Conservation (phyloP, 2,113 vertebrate genomes). For the Sebastes schlegelii region DNA sequence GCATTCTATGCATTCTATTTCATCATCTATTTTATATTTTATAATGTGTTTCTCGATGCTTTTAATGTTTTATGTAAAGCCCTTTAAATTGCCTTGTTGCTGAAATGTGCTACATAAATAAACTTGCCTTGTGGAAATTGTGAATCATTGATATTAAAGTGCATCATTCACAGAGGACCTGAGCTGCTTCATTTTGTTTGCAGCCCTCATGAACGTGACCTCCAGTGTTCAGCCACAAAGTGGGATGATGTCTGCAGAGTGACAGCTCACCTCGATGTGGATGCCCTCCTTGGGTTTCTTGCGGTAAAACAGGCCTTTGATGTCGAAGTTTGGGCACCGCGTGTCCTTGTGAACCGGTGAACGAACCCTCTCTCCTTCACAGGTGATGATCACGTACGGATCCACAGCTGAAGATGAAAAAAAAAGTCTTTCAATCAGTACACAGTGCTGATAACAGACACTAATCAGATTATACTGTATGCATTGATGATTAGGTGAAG, state of each 20-base stretch:
- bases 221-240: not conserved
- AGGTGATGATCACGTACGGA: constrained; percentile 93
- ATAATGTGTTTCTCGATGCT: no score
- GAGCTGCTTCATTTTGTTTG: not conserved
- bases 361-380: constrained; percentile 90
- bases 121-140: not conserved
- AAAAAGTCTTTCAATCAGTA: not conserved
- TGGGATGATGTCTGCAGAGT: not conserved
- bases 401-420: constrained; percentile 83
- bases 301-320: constrained; percentile 94
- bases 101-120: no score
- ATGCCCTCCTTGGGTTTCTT: constrained; percentile 92
- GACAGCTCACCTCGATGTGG: constrained; percentile 88
- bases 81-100: no score
- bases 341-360: constrained; percentile 89
- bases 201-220: not conserved
- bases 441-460: not conserved
- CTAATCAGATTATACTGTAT: not conserved
- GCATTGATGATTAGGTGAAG: not conserved
- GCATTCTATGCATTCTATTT: no score
- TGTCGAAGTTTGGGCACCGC: constrained; percentile 87
- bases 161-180: not conserved
- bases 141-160: not conserved
- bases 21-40: no score
- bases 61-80: no score